Evolutionary conservation across 2,888 invertebrate species (phyloP).

Genomic region (Spisula subtruncata): DNA sequence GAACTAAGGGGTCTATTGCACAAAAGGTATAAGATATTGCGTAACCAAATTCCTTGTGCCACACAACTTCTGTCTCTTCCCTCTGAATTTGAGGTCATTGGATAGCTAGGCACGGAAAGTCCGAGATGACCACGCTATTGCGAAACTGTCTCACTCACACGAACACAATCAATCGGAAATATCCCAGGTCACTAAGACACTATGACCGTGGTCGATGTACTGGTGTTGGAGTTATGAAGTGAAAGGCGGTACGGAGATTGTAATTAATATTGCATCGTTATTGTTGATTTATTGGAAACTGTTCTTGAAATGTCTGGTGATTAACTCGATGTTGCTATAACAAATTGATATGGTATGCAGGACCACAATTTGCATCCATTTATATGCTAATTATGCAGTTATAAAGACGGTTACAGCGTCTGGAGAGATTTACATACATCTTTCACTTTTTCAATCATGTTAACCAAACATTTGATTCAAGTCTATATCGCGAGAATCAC

Average conservation of each 20-base stretch:
- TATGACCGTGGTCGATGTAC: not conserved
- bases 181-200: too few relatives aligned
- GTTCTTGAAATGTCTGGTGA: not conserved
- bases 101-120: too few relatives aligned
- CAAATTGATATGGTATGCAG: not conserved
- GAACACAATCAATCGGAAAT: too few relatives aligned
- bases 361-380: not conserved
- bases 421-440: not conserved
- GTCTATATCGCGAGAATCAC: too few relatives aligned
- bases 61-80: too few relatives aligned
- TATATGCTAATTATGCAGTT: not conserved
- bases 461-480: not conserved
- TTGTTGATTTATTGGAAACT: not conserved
- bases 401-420: not conserved
- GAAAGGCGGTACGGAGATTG: not conserved
- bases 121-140: too few relatives aligned
- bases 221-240: not conserved
- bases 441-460: not conserved
- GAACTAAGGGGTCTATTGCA: too few relatives aligned
- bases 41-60: too few relatives aligned
- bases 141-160: too few relatives aligned
- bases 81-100: too few relatives aligned
- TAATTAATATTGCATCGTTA: not conserved
- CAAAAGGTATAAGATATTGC: too few relatives aligned
- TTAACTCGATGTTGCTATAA: not conserved